Base-by-base conservation (phyloP, 2,888 invertebrate species). In the Drosophila quinaria region DNA sequence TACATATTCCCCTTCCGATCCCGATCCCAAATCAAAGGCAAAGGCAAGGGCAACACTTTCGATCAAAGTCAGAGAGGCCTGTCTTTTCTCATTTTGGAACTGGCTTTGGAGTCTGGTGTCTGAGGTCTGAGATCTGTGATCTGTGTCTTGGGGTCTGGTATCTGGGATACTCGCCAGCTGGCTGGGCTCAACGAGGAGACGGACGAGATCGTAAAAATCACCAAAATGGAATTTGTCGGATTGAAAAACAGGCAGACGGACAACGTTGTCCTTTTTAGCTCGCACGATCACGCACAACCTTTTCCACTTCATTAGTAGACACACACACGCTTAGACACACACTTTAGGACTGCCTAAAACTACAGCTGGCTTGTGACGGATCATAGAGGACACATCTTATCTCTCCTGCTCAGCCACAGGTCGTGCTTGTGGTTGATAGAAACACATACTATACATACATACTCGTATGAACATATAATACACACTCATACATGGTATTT, bases 221-320 rank as follows among this genome's bases (percentile, higher is more conserved):
- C 64, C 35, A 55, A 72, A 59, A 60, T 58, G 41, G 37, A 58
- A 77, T 71, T 75, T 67, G 56, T 72, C 60, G 61, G 37, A 50
- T 51, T 15, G 52, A 29, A 44, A 31, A 49, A 22, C 19, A 41
- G 33, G n/a, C 35, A 41, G 63, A 35, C 60, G 71, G 35, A 25
- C 37, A 44, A 31, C 49, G 33, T 29, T 62, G 51, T 79, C 80
- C 78, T 78, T 65, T 65, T 59, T 33, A 44, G 66, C 62, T 64
- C 47, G 60, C 63, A 69, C 64, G 52, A 68, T 47, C 85, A 70
- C 68, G 68, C 74, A 55, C 41, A 67, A 72, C 71, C 71, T 72
- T 64, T 75, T 74, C 62, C 75, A 78, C 71, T 83, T 87, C 87
- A 83, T 87, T 81, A 87, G 71, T 58, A 56, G n/a, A 42, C 6